Percentiles rank a stretch among this genome's conserved stretches.
These are phyloP conservation scores for Anas acuta DNA, from an alignment of 2,797 vertebrate genomes.

Conservation along the genomic window DNA sequence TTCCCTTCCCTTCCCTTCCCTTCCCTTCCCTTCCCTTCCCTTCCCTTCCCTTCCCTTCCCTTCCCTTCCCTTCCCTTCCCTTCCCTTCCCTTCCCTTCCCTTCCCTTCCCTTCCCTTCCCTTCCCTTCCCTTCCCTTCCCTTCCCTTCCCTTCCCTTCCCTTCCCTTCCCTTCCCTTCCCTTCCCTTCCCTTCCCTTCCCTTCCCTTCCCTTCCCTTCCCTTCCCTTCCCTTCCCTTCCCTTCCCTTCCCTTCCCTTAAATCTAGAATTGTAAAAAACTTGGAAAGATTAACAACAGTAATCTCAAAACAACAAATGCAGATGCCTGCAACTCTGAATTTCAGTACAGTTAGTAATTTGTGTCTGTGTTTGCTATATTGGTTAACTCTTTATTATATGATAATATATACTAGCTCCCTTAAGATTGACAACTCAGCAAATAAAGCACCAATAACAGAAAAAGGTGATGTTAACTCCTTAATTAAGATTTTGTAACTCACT, in stretches of 20 bases:
- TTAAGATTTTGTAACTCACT: neutral
- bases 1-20: no score
- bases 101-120: no score
- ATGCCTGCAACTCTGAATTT: neutral
- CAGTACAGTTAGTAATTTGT: neutral
- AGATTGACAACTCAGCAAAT: neutral
- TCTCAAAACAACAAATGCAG: neutral
- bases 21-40: no score
- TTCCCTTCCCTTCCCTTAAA: neutral
- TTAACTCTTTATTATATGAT: neutral
- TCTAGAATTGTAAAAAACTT: neutral
- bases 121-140: no score
- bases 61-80: no score
- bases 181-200: no score
- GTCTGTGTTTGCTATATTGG: neutral
- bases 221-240: neutral
- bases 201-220: neutral
- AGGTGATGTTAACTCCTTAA: neutral
- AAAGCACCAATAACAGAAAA: neutral
- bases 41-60: no score
- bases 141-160: neutral
- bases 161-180: no score
- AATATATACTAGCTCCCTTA: neutral
- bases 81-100: no score
- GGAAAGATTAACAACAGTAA: neutral